phyloP scores from a whole-genome alignment of 2,113 vertebrate genomes.

The Circaetus cinerascens region DNA sequence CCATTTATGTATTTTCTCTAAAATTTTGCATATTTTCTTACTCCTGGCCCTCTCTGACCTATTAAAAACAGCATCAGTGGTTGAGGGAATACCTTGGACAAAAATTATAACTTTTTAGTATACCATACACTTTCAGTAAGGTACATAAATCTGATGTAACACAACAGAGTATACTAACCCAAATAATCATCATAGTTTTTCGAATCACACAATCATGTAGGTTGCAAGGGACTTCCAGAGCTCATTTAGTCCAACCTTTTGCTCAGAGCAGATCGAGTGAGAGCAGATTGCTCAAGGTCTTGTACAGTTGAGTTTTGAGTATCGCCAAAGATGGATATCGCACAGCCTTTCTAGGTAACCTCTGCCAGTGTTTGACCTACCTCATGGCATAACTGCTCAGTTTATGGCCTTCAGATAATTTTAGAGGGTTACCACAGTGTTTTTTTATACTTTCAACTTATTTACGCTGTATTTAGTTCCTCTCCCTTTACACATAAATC shows the following conservation, averaged over 20 bases:
- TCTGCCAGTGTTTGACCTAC: neutral
- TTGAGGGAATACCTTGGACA: neutral
- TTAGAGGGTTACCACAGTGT: neutral
- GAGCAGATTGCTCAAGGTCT: neutral
- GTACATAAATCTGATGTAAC: neutral
- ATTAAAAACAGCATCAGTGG: neutral
- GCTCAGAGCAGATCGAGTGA: neutral
- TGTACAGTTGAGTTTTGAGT: neutral
- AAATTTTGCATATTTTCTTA: neutral
- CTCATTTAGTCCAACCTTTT: neutral
- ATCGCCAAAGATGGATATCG: neutral
- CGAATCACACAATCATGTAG: rapidly evolving
- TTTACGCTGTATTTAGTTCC: neutral
- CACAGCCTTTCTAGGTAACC: neutral
- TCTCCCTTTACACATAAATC: neutral
- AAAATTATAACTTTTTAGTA: neutral
- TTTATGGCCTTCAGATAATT: neutral
- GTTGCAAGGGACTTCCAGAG: neutral
- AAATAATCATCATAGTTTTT: neutral
- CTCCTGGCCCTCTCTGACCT: neutral
- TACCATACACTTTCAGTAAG: neutral
- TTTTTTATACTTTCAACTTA: neutral
- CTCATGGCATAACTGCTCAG: neutral
- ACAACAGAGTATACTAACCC: neutral
- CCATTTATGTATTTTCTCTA: neutral